phyloP scores from a whole-genome alignment of 2,888 invertebrate species.

The Hermaeophaga mercurialis region DNA sequence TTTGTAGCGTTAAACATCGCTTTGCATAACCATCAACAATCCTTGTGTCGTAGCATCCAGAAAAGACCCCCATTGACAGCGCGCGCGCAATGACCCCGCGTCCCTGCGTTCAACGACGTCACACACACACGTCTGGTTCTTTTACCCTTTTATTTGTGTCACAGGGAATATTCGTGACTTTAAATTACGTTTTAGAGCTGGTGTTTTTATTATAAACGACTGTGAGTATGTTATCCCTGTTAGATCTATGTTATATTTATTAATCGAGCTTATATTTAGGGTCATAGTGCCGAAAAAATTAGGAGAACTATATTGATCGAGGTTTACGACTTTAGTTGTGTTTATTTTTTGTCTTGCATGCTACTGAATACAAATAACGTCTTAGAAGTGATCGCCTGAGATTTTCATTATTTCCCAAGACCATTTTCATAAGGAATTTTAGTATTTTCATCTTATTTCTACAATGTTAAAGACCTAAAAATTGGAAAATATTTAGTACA shows the following conservation, averaged over 20 bases:
- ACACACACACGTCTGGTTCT: too few relatives aligned
- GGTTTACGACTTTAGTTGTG: background rate
- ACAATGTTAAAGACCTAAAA: too few relatives aligned
- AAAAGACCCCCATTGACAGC: too few relatives aligned
- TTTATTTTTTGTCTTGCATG: background rate
- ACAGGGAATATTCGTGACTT: constrained; percentile 12
- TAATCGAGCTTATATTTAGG: background rate
- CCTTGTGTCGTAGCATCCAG: too few relatives aligned
- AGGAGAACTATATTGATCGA: constrained; percentile 2
- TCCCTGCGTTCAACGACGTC: constrained; percentile 5
- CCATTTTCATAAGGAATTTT: too few relatives aligned
- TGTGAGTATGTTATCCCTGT: constrained; percentile 16
- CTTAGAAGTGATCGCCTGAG: too few relatives aligned
- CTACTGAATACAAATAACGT: background rate
- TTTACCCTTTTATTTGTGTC: constrained; percentile 12
- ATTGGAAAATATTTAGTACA: too few relatives aligned
- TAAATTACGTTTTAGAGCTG: constrained; percentile 11
- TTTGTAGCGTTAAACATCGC: too few relatives aligned
- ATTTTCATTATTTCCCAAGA: too few relatives aligned
- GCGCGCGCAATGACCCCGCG: background rate
- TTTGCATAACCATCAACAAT: too few relatives aligned
- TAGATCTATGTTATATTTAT: background rate
- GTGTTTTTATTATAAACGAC: constrained; percentile 6
- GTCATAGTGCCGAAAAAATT: background rate
- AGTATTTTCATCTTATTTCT: too few relatives aligned